phyloP scores from a whole-genome alignment of 2,888 invertebrate genomes.

The Argyresthia albistria region DNA sequence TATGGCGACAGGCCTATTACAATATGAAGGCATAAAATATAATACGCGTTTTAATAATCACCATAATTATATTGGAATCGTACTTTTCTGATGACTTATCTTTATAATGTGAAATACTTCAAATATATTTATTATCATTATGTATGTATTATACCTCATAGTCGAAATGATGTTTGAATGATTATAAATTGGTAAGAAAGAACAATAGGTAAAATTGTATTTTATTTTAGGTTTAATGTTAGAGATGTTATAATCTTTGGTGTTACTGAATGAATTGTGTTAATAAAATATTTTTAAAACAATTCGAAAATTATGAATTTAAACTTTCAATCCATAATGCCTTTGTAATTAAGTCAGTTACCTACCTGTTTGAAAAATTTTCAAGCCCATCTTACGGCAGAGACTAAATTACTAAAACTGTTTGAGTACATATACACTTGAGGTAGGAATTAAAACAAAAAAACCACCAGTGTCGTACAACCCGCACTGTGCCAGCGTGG shows the following conservation, averaged over 20 bases:
- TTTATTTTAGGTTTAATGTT: constrained; percentile 72
- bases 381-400: too few relatives aligned
- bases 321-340: neutral
- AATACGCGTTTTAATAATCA: constrained; percentile 20
- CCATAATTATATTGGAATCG: constrained; percentile 24
- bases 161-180: constrained; percentile 70
- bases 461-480: too few relatives aligned
- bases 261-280: constrained; percentile 75
- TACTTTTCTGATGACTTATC: constrained; percentile 58
- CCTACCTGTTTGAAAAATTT: neutral
- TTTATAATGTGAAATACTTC: constrained; percentile 49
- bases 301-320: constrained; percentile 57
- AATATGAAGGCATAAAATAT: constrained; percentile 23
- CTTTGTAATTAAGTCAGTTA: neutral
- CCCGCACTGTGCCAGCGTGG: too few relatives aligned
- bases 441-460: too few relatives aligned
- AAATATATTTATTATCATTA: constrained; percentile 53
- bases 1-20: neutral
- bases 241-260: constrained; percentile 74
- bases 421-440: too few relatives aligned
- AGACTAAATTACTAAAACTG: too few relatives aligned
- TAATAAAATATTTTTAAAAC: constrained; percentile 74
- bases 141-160: constrained; percentile 67
- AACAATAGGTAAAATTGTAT: constrained; percentile 66
- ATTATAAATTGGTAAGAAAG: constrained; percentile 68